Conservation (phyloP, 1,140 invertebrate genomes). For the Trachelipus rathkii region DNA sequence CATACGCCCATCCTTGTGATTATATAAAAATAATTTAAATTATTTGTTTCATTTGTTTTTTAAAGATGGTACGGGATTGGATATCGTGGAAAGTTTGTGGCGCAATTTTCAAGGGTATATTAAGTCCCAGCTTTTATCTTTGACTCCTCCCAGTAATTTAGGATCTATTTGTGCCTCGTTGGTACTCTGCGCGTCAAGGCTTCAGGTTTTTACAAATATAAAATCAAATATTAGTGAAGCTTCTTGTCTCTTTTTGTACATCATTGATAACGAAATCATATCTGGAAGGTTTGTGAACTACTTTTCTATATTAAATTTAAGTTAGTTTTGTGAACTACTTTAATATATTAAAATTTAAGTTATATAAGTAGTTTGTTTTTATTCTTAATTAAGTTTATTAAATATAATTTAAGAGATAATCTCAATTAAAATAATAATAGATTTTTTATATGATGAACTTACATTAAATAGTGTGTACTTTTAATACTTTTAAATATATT, state of each 20-base stretch:
- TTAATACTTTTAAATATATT: too few species aligned
- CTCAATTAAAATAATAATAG: too few species aligned
- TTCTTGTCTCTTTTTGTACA: not conserved
- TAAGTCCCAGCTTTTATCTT: not conserved
- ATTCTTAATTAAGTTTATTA: too few species aligned
- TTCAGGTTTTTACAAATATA: not conserved
- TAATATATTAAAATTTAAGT: too few species aligned
- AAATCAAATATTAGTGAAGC: not conserved
- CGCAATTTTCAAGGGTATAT: not conserved
- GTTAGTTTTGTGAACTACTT: not conserved
- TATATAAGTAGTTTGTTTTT: too few species aligned
- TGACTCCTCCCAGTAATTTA: not conserved
- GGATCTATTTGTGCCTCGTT: not conserved
- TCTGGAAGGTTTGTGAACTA: not conserved
- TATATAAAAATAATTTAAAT: too few species aligned
- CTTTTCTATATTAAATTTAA: too few species aligned
- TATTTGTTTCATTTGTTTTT: not conserved
- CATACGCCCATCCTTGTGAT: too few species aligned
- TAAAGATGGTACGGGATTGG: not conserved
- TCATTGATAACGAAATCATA: not conserved
- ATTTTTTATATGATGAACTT: too few species aligned
- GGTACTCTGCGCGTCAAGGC: not conserved
- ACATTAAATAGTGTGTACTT: too few species aligned
- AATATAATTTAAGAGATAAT: too few species aligned
- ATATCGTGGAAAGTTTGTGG: not conserved